Percentiles rank a stretch among this genome's conserved stretches.
These are phyloP conservation scores for Aulostomus chinensis DNA, from an alignment of 2,797 vertebrate species.

Conservation along the genomic window DNA sequence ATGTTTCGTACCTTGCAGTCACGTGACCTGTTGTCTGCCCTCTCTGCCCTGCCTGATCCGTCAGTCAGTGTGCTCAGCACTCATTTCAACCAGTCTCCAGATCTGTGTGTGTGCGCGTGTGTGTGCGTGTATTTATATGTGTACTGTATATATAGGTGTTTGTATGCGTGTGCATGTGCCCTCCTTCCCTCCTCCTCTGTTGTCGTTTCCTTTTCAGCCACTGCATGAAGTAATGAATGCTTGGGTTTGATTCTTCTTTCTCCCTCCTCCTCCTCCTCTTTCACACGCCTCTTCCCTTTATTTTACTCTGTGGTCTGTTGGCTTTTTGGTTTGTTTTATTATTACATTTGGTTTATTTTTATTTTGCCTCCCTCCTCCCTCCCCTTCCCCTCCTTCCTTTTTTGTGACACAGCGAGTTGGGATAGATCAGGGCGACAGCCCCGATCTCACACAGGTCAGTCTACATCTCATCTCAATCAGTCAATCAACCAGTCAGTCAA, in stretches of 20 bases:
- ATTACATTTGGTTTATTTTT: conserved; percentile 76
- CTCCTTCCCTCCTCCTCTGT: conserved; percentile 63
- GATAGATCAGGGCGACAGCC: conserved; percentile 96
- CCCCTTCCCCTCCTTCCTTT: conserved; percentile 68
- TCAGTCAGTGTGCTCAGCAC: conserved; percentile 67
- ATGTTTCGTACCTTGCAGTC: conserved; percentile 78
- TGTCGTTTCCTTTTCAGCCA: conserved; percentile 79
- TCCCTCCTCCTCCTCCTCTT: conserved; percentile 77
- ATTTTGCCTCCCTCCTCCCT: conserved; percentile 72
- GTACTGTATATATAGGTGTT: conserved; percentile 57
- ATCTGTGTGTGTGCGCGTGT: conserved; percentile 41
- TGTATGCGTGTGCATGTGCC: conserved; percentile 63
- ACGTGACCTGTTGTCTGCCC: conserved; percentile 77
- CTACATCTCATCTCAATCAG: conserved; percentile 83
- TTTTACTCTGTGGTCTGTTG: conserved; percentile 59
- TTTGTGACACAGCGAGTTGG: conserved; percentile 96
- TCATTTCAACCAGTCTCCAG: conserved; percentile 69
- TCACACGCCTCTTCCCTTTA: conserved; percentile 60
- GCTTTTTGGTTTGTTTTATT: conserved; percentile 58
- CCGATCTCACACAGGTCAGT: conserved; percentile 98
- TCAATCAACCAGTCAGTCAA: conserved; percentile 75
- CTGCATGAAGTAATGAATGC: conserved; percentile 86
- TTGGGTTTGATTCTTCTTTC: conserved; percentile 85
- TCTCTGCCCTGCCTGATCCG: conserved; percentile 63
- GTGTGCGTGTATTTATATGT: conserved; percentile 38